These are phyloP conservation scores for Drosophila neocordata DNA, from an alignment of 1,140 invertebrate genomes.

Conservation along the genomic window DNA sequence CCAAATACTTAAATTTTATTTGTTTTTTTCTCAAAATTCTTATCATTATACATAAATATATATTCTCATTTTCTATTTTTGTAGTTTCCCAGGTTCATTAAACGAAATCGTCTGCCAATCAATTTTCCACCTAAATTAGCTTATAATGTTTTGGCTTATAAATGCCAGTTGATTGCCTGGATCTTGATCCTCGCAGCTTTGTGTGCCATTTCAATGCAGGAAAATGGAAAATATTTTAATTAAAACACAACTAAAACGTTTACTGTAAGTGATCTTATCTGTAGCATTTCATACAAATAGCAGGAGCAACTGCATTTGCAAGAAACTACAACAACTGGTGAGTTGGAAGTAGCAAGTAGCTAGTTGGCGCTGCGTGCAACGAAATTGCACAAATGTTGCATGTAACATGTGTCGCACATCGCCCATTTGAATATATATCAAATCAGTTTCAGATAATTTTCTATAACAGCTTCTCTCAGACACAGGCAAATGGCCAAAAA, in stretches of 20 bases:
- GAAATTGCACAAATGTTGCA: slow-evolving; percentile 70
- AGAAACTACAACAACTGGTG: background rate
- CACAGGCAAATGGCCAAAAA: slow-evolving; percentile 51
- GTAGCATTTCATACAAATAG: slow-evolving; percentile 62
- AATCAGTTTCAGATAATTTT: slow-evolving; percentile 81
- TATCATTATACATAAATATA: background rate
- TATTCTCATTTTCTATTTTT: background rate
- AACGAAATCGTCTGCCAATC: slow-evolving; percentile 40
- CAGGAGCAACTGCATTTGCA: slow-evolving; percentile 48
- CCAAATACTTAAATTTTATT: too few relatives aligned
- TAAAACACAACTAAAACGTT: slow-evolving; percentile 78
- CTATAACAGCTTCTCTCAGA: slow-evolving; percentile 68
- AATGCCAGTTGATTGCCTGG: slow-evolving; percentile 66
- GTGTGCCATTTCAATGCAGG: slow-evolving; percentile 32
- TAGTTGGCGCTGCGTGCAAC: slow-evolving; percentile 66
- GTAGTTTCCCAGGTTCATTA: slow-evolving; percentile 43
- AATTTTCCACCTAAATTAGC: slow-evolving; percentile 67
- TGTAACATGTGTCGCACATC: slow-evolving; percentile 79
- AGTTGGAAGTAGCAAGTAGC: slow-evolving; percentile 13
- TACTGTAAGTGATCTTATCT: slow-evolving; percentile 76
- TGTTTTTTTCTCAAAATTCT: background rate
- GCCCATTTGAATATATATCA: slow-evolving; percentile 81
- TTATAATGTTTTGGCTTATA: slow-evolving; percentile 54
- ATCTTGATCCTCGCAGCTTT: slow-evolving; percentile 55
- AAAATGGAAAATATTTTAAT: slow-evolving; percentile 78